Base-by-base conservation (phyloP, 64 coral and sea anemone species). In the Actinia tenebrosa region DNA sequence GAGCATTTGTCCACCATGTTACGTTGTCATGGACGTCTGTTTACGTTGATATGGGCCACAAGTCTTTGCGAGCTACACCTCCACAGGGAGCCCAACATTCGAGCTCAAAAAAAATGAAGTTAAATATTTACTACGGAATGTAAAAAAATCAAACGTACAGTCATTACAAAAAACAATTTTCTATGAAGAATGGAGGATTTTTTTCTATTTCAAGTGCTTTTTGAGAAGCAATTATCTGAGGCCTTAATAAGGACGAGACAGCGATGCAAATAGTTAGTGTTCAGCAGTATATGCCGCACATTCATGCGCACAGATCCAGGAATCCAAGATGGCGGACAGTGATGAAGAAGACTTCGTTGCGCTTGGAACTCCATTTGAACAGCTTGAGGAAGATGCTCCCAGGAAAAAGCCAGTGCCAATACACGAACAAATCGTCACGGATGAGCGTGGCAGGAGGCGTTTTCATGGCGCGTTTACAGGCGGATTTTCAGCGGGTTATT, bases 401-500 rank as follows among this genome's bases (percentile, higher is more conserved):
- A 89, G 93, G 3, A 99, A 99, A 71, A 99, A 99, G 56, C 81
- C 97, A 11, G 88, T 95, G 62, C 97, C 90, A 8, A 56, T 99
- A 69, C 93, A 99, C 62, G 93, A 99, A 10, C 97, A 99, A 88
- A 77, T 95, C 86, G 97, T 94, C 61, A 99, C 97, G 59, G 97
- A 99, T 88, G 79, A 82, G 53, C 87, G 93, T 68, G 97, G 97
- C 0, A 87, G 97, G 88, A 90, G 97, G 42, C 88, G 97, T 66
- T 99, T 99, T 93, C 97, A 99, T 95, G 97, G 97, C 25, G 97
- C 97, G 15, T 99, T 99, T 37, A 93, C 97, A 20, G 97, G 97
- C 5, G 97, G 97, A 5, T 99, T 99, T 93, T 99, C 97, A 23
- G 97, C 97, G 2, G 97, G 97, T 44, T 99, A 99, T 93, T 99